Conservation (phyloP, 2,888 invertebrate species). For the Crioceris asparagi region DNA sequence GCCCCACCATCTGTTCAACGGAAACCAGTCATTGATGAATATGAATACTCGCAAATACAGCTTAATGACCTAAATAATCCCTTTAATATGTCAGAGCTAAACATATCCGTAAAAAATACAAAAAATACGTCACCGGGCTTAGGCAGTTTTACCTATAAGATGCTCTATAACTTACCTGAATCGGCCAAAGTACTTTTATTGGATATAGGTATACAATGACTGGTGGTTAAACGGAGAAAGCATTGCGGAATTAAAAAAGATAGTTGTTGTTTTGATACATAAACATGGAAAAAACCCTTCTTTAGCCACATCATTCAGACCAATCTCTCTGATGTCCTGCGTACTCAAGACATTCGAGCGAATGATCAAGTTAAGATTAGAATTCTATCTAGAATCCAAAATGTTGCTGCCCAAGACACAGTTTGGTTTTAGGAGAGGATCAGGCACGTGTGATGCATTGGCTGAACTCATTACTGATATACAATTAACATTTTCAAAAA, state of each 20-base stretch:
- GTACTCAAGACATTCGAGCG: slow-evolving; percentile 3
- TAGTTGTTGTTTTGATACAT: slow-evolving; percentile 3
- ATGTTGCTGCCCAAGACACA: slow-evolving; percentile 3
- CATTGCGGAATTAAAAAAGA: slow-evolving; percentile 3
- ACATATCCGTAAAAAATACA: slow-evolving; percentile 1
- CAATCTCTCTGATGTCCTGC: slow-evolving; percentile 4
- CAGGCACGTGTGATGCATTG: slow-evolving; percentile 5
- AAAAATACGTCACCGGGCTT: slow-evolving; percentile 3
- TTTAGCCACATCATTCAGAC: slow-evolving; percentile 3
- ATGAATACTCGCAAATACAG: slow-evolving; percentile 1
- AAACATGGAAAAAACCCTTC: slow-evolving; percentile 5
- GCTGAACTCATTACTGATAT: slow-evolving; percentile 6
- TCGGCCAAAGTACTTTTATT: neutral
- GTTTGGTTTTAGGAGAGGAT: slow-evolving; percentile 7
- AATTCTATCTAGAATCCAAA: slow-evolving; percentile 2
- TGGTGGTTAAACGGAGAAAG: slow-evolving; percentile 1
- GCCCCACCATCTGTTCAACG: neutral
- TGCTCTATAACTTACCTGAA: neutral
- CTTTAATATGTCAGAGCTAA: neutral
- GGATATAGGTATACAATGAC: slow-evolving; percentile 2
- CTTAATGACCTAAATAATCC: neutral
- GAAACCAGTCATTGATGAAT: neutral
- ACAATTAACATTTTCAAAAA: slow-evolving; percentile 5
- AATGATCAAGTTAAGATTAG: slow-evolving; percentile 3
- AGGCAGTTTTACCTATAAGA: slow-evolving; percentile 5